Evolutionary conservation across 1,140 invertebrate genomes (phyloP).

Genomic region (Phymastichus coffea): DNA sequence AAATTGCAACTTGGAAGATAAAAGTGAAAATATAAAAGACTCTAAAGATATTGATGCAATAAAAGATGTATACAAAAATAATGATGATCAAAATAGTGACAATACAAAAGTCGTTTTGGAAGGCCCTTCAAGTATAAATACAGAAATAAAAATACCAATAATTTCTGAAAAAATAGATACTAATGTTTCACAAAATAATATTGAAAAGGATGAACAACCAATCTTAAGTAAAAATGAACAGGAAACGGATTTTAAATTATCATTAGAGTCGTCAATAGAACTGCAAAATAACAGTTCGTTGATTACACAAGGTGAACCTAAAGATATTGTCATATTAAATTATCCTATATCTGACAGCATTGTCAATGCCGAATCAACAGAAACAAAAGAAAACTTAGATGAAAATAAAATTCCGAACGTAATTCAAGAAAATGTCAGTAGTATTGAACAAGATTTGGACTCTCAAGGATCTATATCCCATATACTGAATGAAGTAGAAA

Average conservation of each 20-base stretch:
- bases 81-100: neutral
- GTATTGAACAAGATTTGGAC: neutral
- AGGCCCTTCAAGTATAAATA: neutral
- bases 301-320: too few species aligned
- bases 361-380: too few species aligned
- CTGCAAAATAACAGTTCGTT: too few species aligned
- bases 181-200: neutral
- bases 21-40: neutral
- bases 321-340: too few species aligned
- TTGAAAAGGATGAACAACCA: neutral
- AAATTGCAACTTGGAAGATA: too few species aligned
- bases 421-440: neutral
- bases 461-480: neutral
- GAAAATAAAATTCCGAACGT: neutral
- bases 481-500: conserved; percentile 7
- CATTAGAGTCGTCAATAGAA: too few species aligned
- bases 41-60: neutral
- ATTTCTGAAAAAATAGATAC: neutral
- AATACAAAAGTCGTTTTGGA: neutral
- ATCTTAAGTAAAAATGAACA: too few species aligned
- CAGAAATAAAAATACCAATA: neutral
- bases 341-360: too few species aligned
- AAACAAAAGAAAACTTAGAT: neutral
- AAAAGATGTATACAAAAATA: neutral
- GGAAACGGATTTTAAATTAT: too few species aligned